Percentiles rank a stretch among this genome's conserved stretches.
These are phyloP conservation scores for Flexamia atlantica DNA, from an alignment of 2,888 invertebrate genomes.

Conservation along the genomic window DNA sequence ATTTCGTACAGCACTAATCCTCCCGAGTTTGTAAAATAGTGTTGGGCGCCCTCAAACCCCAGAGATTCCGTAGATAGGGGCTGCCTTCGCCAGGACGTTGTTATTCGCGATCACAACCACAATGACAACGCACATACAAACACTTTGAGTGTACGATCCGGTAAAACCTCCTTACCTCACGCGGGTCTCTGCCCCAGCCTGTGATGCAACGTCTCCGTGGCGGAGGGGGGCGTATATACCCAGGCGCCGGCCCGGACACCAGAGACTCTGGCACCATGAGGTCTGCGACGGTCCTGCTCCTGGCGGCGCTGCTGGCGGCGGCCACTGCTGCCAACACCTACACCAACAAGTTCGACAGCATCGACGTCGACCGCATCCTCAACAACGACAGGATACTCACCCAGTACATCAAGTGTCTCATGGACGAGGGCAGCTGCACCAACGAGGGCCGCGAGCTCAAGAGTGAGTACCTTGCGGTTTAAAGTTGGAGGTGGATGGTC, in stretches of 20 bases:
- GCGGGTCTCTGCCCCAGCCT: background rate
- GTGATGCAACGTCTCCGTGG: slow-evolving; percentile 9
- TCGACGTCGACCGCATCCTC: slow-evolving; percentile 80
- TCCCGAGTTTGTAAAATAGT: too few relatives aligned
- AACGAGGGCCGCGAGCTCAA: slow-evolving; percentile 80
- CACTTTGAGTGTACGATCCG: too few relatives aligned
- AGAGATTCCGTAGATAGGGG: too few relatives aligned
- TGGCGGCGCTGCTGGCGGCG: slow-evolving; percentile 69
- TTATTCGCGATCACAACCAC: too few relatives aligned
- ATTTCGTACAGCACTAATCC: too few relatives aligned
- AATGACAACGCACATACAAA: too few relatives aligned
- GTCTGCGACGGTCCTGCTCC: slow-evolving; percentile 71
- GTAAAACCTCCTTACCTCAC: too few relatives aligned
- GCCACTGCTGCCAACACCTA: slow-evolving; percentile 72
- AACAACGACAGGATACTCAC: slow-evolving; percentile 78
- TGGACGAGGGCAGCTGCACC: slow-evolving; percentile 80
- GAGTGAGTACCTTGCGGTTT: slow-evolving; percentile 79
- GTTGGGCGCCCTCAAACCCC: too few relatives aligned
- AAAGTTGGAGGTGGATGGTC: too few relatives aligned
- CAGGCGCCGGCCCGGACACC: background rate
- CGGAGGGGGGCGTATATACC: background rate
- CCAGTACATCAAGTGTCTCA: slow-evolving; percentile 80
- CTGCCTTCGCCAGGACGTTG: too few relatives aligned
- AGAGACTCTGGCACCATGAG: slow-evolving; percentile 4
- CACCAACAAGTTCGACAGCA: slow-evolving; percentile 77